These are phyloP conservation scores for Catocala nupta DNA, from an alignment of 2,888 invertebrate species.

Conservation along the genomic window DNA sequence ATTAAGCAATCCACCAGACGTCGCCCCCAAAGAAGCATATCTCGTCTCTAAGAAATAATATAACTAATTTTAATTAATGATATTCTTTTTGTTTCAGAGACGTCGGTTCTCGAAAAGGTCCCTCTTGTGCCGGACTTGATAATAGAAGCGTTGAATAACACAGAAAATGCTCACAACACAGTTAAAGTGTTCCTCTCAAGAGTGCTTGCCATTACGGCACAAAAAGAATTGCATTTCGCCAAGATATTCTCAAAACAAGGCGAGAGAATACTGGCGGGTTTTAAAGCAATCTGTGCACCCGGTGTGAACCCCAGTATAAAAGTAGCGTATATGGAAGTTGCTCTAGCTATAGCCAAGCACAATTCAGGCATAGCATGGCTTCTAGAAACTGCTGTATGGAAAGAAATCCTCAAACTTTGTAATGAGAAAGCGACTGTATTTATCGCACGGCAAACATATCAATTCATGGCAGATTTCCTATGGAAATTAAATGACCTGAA, in stretches of 20 bases:
- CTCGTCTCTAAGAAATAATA: no score
- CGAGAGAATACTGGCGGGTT: slow-evolving; percentile 60
- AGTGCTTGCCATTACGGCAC: slow-evolving; percentile 87
- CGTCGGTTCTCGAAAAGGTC: slow-evolving; percentile 57
- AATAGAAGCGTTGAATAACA: slow-evolving; percentile 60
- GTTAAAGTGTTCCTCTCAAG: slow-evolving; percentile 89
- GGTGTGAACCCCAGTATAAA: slow-evolving; percentile 88
- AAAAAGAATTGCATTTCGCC: slow-evolving; percentile 88
- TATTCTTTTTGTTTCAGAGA: slow-evolving; percentile 67
- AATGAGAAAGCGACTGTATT: slow-evolving; percentile 91
- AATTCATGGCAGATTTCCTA: slow-evolving; percentile 88
- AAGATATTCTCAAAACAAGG: slow-evolving; percentile 79
- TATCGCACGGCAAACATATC: slow-evolving; percentile 89
- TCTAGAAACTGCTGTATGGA: slow-evolving; percentile 89
- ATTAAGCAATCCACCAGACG: no score
- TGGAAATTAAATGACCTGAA: slow-evolving; percentile 84
- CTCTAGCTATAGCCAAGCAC: slow-evolving; percentile 88
- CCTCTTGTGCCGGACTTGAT: slow-evolving; percentile 68
- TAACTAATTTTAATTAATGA: no score
- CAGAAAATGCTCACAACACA: slow-evolving; percentile 66
- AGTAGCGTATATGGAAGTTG: slow-evolving; percentile 89
- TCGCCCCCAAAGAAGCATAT: no score
- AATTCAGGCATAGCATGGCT: slow-evolving; percentile 90
- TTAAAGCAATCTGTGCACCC: slow-evolving; percentile 64
- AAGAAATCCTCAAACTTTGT: slow-evolving; percentile 88